A percentile compares a stretch with the other conserved stretches of the same genome.
Evolutionary conservation across 2,113 vertebrate genomes (phyloP).

Genomic region (Rafetus swinhoei): DNA sequence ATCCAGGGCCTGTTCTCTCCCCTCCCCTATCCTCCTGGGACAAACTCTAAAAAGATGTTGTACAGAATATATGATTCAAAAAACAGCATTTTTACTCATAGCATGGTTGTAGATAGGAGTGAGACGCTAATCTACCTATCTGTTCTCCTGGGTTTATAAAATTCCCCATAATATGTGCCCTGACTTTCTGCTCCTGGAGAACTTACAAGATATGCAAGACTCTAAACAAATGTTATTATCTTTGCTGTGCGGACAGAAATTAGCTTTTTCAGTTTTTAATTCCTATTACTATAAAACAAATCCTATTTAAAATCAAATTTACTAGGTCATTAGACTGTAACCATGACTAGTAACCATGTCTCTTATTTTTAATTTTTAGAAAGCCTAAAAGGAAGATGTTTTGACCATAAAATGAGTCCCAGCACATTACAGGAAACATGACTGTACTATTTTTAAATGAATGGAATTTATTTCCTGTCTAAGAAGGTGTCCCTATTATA

Average conservation of each 20-base stretch:
- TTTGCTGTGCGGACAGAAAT: neutral
- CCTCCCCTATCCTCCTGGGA: too few species aligned
- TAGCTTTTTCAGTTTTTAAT: neutral
- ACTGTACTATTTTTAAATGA: neutral
- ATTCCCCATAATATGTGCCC: neutral
- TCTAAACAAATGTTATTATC: neutral
- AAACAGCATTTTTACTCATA: neutral
- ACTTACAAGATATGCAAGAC: neutral
- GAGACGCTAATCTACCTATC: neutral
- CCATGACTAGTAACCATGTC: neutral
- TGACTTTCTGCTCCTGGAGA: neutral
- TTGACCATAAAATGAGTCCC: neutral
- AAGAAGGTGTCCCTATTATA: neutral
- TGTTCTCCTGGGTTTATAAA: neutral
- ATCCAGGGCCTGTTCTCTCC: too few species aligned
- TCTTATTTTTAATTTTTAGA: neutral
- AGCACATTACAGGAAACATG: neutral
- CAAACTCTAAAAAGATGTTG: neutral
- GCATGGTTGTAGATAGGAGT: neutral
- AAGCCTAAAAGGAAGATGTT: neutral
- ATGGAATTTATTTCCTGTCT: neutral
- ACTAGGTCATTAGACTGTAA: neutral
- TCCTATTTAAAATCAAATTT: neutral
- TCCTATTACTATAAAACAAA: neutral
- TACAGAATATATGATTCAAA: neutral